These are phyloP conservation scores for Bombus superbus DNA, from an alignment of 1,140 invertebrate species.

Conservation along the genomic window DNA sequence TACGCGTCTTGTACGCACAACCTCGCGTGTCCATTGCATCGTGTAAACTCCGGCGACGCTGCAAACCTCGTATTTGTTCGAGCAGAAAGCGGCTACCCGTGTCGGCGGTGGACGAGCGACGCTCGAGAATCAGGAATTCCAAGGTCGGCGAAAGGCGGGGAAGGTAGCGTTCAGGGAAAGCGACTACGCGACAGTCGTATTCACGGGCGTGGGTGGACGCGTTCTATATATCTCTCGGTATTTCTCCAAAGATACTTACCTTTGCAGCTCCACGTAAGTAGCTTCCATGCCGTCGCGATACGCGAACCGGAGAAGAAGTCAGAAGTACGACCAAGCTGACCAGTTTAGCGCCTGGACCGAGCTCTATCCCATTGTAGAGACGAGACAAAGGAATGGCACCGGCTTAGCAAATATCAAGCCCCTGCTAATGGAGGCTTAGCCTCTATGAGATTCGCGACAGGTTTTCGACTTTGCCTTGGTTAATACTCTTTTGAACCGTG, in stretches of 20 bases:
- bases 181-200: not conserved
- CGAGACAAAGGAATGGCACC: conserved; percentile 28
- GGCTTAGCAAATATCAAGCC: not conserved
- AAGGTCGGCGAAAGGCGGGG: conserved; percentile 46
- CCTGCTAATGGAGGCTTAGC: not conserved
- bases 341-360: conserved; percentile 28
- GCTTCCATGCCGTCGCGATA: not conserved
- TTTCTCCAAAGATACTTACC: not conserved
- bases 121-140: conserved; percentile 47
- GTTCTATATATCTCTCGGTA: not conserved
- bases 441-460: not conserved
- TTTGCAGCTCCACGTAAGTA: no score
- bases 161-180: conserved; percentile 34
- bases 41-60: not conserved
- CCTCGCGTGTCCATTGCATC: conserved; percentile 6
- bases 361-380: conserved; percentile 1
- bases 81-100: not conserved
- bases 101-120: not conserved
- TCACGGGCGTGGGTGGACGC: conserved; percentile 8
- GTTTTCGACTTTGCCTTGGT: not conserved
- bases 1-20: not conserved
- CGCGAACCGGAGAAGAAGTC: no score
- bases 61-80: conserved; percentile 35
- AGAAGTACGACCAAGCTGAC: not conserved
- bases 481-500: not conserved